phyloP scores from a whole-genome alignment of 1,140 invertebrate species.

The Odontomachus brunneus region DNA sequence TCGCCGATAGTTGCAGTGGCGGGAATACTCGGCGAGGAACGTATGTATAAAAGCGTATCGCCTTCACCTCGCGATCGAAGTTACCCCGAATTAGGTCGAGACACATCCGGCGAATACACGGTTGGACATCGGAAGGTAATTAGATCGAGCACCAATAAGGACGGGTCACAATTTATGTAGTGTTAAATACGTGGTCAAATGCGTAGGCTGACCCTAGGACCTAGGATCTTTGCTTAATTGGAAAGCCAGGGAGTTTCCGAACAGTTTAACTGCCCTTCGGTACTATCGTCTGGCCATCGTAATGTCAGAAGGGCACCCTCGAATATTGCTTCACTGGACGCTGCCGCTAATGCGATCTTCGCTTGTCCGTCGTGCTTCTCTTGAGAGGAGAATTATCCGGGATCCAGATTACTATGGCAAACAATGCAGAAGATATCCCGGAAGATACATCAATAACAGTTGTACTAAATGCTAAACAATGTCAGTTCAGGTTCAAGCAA shows the following conservation, averaged over 20 bases:
- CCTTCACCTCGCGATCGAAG: not conserved
- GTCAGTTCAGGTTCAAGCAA: conserved; percentile 14
- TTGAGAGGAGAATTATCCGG: conserved; percentile 56
- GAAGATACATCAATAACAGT: conserved; percentile 59
- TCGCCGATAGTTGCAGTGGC: not conserved
- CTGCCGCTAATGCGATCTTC: conserved; percentile 53
- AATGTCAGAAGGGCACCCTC: conserved; percentile 74
- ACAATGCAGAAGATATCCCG: conserved; percentile 58
- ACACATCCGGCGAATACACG: conserved; percentile 26
- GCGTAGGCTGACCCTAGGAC: conserved; percentile 74
- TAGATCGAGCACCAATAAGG: conserved; percentile 78
- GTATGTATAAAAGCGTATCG: not conserved
- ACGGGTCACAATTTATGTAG: conserved; percentile 83
- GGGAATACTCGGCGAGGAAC: not conserved
- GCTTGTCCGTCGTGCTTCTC: conserved; percentile 55
- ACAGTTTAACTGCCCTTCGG: conserved; percentile 85
- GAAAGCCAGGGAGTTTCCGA: conserved; percentile 85
- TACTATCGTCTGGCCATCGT: conserved; percentile 80
- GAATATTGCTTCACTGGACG: conserved; percentile 70
- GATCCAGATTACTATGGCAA: conserved; percentile 58
- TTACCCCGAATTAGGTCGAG: conserved; percentile 60
- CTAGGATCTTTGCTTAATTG: conserved; percentile 84
- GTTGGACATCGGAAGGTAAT: conserved; percentile 78
- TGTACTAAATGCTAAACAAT: conserved; percentile 49
- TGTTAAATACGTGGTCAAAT: conserved; percentile 84